Conservation (phyloP, 2,888 invertebrate species). For the Zonitis immaculata region DNA sequence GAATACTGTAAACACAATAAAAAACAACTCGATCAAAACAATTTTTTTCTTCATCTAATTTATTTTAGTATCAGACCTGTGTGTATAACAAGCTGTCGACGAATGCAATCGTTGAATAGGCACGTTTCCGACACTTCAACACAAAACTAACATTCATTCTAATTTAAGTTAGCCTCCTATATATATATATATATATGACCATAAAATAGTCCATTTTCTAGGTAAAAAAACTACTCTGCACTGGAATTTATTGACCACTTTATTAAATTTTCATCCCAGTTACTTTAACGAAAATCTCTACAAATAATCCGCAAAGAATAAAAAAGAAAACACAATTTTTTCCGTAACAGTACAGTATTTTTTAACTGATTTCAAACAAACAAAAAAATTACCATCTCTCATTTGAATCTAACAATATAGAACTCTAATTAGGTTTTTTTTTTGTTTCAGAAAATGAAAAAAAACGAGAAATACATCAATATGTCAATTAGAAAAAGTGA, state of each 20-base stretch:
- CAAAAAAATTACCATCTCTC: too few relatives aligned
- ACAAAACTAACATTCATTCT: slow-evolving; percentile 1
- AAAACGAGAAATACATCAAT: slow-evolving; percentile 11
- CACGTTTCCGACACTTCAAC: neutral
- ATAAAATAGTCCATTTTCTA: neutral
- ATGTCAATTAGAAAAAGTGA: slow-evolving; percentile 14
- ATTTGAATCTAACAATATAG: too few relatives aligned
- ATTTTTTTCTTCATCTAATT: too few relatives aligned
- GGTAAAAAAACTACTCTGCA: neutral
- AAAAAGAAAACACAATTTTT: too few relatives aligned
- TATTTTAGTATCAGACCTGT: too few relatives aligned
- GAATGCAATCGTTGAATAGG: neutral
- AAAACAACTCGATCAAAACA: too few relatives aligned
- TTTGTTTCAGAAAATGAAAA: slow-evolving; percentile 1
- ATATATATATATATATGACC: neutral
- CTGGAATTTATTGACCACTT: neutral
- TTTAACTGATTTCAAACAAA: too few relatives aligned
- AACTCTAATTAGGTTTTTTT: too few relatives aligned
- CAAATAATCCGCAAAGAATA: neutral
- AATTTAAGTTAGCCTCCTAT: slow-evolving; percentile 2
- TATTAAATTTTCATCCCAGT: neutral
- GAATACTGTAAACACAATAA: too few relatives aligned
- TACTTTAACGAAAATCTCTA: neutral
- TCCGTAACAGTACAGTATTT: too few relatives aligned
- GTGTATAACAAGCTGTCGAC: neutral